These are phyloP conservation scores for Drosophila ercepeae DNA, from an alignment of 1,140 invertebrate genomes.

Conservation along the genomic window DNA sequence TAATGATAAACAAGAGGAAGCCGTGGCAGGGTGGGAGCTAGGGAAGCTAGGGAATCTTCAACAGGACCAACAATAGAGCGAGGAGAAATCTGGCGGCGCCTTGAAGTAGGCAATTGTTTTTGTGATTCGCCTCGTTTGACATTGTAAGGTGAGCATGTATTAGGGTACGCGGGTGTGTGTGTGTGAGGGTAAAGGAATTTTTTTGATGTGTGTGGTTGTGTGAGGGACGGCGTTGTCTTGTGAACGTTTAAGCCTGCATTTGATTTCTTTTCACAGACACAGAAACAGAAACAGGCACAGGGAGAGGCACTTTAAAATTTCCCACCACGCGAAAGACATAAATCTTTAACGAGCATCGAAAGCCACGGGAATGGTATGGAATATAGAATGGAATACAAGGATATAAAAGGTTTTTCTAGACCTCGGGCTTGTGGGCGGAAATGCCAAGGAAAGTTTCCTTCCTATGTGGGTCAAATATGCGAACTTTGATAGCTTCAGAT, in stretches of 20 bases:
- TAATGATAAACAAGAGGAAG: constrained; percentile 50
- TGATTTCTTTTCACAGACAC: constrained; percentile 49
- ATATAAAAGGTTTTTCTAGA: neutral
- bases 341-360: constrained; percentile 66
- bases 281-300: constrained; percentile 7
- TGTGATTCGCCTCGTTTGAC: constrained; percentile 38
- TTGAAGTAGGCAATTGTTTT: constrained; percentile 71
- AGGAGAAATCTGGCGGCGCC: constrained; percentile 25
- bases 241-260: constrained; percentile 36
- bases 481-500: neutral
- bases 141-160: constrained; percentile 32
- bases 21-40: too few species aligned
- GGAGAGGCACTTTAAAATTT: constrained; percentile 54
- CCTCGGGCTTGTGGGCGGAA: neutral
- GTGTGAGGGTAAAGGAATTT: neutral
- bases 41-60: too few species aligned
- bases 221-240: constrained; percentile 17
- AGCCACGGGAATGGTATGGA: neutral
- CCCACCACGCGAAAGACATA: constrained; percentile 52
- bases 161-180: neutral
- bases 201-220: constrained; percentile 5
- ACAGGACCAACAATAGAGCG: constrained; percentile 15
- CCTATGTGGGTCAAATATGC: constrained; percentile 25
- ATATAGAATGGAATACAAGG: neutral
- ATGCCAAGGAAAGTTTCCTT: constrained; percentile 10